These are phyloP conservation scores for Acanthosepion pharaonis DNA, from an alignment of 2,888 invertebrate genomes.

Conservation along the genomic window DNA sequence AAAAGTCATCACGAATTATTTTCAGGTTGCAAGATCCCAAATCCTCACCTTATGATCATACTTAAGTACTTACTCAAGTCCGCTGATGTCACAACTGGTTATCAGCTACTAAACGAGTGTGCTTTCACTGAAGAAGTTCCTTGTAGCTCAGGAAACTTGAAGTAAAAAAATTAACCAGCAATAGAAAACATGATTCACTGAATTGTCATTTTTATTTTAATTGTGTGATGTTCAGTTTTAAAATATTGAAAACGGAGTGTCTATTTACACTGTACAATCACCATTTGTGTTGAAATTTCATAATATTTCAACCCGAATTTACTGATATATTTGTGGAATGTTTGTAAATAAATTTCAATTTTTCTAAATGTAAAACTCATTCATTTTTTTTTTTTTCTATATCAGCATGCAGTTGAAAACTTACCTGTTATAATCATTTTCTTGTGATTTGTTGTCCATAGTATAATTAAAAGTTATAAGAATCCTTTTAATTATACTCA, in stretches of 20 bases:
- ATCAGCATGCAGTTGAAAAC: not conserved
- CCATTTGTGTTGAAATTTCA: not conserved
- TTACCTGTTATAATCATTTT: not conserved
- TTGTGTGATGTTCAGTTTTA: not conserved
- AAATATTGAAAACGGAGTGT: not conserved
- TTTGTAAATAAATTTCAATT: not conserved
- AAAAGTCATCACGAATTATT: not conserved
- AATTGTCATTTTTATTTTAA: not conserved
- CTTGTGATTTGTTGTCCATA: not conserved
- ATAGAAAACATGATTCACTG: not conserved
- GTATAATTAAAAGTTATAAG: not conserved
- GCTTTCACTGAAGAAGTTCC: conserved; percentile 33
- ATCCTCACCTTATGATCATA: conserved; percentile 22
- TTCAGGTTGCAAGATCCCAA: not conserved
- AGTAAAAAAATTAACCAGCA: conserved; percentile 23
- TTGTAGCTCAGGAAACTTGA: conserved; percentile 33
- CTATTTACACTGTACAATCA: not conserved
- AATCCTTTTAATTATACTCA: not conserved
- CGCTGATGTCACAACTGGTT: conserved; percentile 33
- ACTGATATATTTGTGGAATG: not conserved
- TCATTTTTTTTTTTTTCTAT: not conserved
- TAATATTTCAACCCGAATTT: not conserved
- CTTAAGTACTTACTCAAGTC: conserved; percentile 13
- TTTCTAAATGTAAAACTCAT: not conserved
- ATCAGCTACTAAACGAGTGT: conserved; percentile 13